Evolutionary conservation across 2,888 invertebrate species (phyloP).

Genomic region (Melanostoma scalare): DNA sequence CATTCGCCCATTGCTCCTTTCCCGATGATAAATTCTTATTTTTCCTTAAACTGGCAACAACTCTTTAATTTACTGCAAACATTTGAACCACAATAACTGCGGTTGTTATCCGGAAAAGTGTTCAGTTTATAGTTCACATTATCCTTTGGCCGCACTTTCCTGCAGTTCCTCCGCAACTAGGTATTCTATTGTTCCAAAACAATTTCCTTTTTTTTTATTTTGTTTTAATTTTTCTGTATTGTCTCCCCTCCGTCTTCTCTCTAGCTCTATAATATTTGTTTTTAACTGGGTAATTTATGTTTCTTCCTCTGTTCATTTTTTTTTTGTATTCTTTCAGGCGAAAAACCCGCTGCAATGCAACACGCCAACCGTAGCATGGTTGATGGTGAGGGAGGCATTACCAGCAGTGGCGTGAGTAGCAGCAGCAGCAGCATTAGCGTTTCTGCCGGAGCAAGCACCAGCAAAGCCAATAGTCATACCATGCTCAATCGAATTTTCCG

Average conservation of each 20-base stretch:
- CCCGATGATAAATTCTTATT: conserved; percentile 13
- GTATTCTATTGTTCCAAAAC: conserved; percentile 23
- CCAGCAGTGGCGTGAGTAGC: conserved; percentile 73
- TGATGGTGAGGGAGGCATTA: conserved; percentile 77
- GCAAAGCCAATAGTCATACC: conserved; percentile 66
- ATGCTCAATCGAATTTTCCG: conserved; percentile 70
- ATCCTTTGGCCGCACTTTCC: conserved; percentile 24
- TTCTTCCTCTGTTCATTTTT: conserved; percentile 16
- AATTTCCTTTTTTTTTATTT: conserved; percentile 17
- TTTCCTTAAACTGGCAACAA: conserved; percentile 19
- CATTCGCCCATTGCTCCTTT: not conserved
- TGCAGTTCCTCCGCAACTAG: not conserved
- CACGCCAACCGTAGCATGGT: conserved; percentile 81
- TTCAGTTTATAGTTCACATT: conserved; percentile 11
- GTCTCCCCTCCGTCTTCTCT: not conserved
- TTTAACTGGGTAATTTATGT: conserved; percentile 45
- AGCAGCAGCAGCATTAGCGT: conserved; percentile 70
- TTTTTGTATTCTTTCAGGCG: conserved; percentile 76
- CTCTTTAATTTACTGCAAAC: conserved; percentile 40
- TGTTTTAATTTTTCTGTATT: not conserved
- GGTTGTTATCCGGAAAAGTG: conserved; percentile 17
- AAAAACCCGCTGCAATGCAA: conserved; percentile 82
- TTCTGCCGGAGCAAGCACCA: conserved; percentile 60
- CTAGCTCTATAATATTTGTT: conserved; percentile 40
- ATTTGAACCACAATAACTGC: conserved; percentile 34